Percentiles rank a stretch among this genome's conserved stretches.
phyloP scores from a whole-genome alignment of 1,140 invertebrate genomes.

The Agraylea sexmaculata region DNA sequence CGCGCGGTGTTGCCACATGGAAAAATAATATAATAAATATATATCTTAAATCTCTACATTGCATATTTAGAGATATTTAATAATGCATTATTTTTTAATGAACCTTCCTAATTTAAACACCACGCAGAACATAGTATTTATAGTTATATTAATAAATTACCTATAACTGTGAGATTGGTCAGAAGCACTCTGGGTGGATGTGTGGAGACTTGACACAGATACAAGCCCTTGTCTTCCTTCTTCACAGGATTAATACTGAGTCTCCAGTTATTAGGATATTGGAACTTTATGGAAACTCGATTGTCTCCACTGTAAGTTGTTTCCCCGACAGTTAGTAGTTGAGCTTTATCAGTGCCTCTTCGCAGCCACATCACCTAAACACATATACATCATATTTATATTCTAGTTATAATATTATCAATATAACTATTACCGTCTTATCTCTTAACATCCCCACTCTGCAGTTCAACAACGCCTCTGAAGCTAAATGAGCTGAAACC shows the following conservation, averaged over 20 bases:
- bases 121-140: too few relatives aligned
- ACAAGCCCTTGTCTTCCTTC: constrained; percentile 60
- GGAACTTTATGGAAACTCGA: constrained; percentile 57
- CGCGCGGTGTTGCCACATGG: too few relatives aligned
- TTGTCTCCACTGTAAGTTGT: constrained; percentile 60
- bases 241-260: constrained; percentile 65
- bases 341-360: constrained; percentile 55
- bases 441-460: constrained; percentile 70
- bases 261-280: constrained; percentile 77
- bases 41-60: too few relatives aligned
- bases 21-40: too few relatives aligned
- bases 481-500: constrained; percentile 62
- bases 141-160: too few relatives aligned
- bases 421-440: constrained; percentile 57
- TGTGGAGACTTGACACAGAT: constrained; percentile 78
- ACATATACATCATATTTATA: not conserved
- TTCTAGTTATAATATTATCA: constrained; percentile 4
- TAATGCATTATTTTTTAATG: too few relatives aligned
- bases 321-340: constrained; percentile 63
- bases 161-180: constrained; percentile 48
- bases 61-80: too few relatives aligned
- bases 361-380: constrained; percentile 69
- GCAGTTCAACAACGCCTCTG: constrained; percentile 67
- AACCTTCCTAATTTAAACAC: too few relatives aligned
- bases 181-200: constrained; percentile 62